Percentiles rank a stretch among this genome's conserved stretches.
Evolutionary conservation across 2,797 vertebrate species (phyloP).

Genomic region (Pseudochirops corinnae): DNA sequence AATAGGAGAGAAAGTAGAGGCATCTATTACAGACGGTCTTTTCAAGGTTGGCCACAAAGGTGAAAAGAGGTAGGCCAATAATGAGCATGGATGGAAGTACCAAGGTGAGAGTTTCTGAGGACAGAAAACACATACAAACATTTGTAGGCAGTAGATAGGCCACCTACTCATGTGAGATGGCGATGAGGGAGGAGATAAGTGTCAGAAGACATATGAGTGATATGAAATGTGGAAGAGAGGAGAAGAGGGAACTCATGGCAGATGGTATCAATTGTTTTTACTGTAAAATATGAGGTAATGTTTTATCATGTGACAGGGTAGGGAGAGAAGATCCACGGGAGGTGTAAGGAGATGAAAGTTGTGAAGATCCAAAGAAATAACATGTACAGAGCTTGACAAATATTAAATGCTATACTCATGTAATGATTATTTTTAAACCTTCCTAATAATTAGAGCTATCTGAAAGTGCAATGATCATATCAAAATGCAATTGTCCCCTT

Average conservation of each 20-base stretch:
- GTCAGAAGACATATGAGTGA: no score
- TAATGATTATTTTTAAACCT: neutral
- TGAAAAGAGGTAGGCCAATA: neutral
- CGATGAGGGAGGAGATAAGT: no score
- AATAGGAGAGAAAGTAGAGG: neutral
- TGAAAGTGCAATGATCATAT: neutral
- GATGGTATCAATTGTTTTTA: no score
- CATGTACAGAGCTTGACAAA: neutral
- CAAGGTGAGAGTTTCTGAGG: neutral
- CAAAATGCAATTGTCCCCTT: neutral
- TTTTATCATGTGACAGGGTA: no score
- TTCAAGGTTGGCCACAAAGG: neutral
- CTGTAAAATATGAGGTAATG: no score
- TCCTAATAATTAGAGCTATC: neutral
- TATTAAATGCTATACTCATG: neutral
- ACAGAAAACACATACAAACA: neutral
- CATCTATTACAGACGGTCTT: neutral
- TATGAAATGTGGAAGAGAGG: no score
- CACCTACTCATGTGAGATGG: no score
- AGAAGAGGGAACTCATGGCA: no score
- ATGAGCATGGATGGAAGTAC: neutral
- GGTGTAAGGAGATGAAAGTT: neutral
- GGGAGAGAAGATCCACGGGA: no score
- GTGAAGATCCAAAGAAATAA: neutral
- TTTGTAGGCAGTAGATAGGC: neutral